Evolutionary conservation across 2,113 vertebrate genomes (phyloP).

Genomic region (Ammospiza caudacuta): DNA sequence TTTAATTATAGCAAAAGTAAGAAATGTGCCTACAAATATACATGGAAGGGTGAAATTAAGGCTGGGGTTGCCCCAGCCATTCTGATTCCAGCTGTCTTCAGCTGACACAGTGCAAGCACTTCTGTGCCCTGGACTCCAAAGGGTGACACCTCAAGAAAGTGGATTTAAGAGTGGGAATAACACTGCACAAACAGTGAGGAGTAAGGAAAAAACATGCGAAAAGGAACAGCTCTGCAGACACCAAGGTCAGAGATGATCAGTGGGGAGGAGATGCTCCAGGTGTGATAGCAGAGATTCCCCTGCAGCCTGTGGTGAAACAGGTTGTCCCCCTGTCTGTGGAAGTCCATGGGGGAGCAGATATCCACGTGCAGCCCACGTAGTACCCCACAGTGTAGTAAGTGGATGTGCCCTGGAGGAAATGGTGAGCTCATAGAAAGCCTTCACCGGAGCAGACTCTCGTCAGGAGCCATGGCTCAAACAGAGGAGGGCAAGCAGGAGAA

Average conservation of each 20-base stretch:
- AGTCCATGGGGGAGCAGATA: rapidly evolving
- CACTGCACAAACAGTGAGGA: neutral
- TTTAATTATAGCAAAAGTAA: neutral
- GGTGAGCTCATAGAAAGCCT: neutral
- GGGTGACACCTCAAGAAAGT: rapidly evolving
- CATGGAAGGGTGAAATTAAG: neutral
- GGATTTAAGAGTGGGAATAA: neutral
- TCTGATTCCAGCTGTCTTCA: neutral
- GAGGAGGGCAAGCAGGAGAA: neutral
- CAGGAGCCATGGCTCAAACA: neutral
- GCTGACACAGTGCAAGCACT: too few relatives aligned
- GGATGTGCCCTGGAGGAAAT: neutral
- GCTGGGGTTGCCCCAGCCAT: rapidly evolving
- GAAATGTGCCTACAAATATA: neutral
- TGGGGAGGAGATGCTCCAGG: neutral
- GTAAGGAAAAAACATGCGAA: rapidly evolving
- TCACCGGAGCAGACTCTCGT: neutral
- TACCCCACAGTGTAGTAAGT: neutral
- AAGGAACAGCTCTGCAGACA: neutral
- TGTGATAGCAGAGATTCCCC: neutral
- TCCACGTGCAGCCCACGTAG: neutral
- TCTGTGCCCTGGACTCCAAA: neutral
- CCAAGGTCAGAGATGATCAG: neutral
- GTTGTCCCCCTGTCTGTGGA: neutral
- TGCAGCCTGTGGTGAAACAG: neutral